Base-by-base conservation (phyloP, 2,113 vertebrate species). In the Apaloderma vittatum region DNA sequence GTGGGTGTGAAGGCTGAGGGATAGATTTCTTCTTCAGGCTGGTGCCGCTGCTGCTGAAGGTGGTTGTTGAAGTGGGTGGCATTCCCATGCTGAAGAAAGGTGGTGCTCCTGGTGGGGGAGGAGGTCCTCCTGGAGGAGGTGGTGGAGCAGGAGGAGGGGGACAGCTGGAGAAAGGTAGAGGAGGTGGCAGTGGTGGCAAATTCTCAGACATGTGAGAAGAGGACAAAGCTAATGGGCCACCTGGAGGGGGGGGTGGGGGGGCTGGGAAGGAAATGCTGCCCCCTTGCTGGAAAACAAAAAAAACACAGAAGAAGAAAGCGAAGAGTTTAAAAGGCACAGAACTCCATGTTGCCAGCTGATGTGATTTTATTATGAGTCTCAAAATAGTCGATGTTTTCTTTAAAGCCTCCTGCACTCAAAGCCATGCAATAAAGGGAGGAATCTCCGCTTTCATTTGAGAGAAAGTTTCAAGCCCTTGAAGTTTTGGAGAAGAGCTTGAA, bases 1-100 rank as follows among this genome's bases (percentile, higher is more conserved):
- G 98, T 0, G 99, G 99, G 76, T 99, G 99, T 34, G 99, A 99
- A 32, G 99, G 99, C 96, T 99, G 99, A 0, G 99, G 99, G 81
- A 99, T 98, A 76, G 98, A 98, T 94, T 99, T 99, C 93, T 98
- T 99, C 97, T 98, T 99, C 97, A 98, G 96, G 54, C 93, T 99
- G 55, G 67, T 92, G 20, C 96, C 92, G 11, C 92, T 95, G 78
- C 79, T 98, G 93, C 98, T 97, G 23, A 98, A 98, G 21, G 91
- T 95, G 30, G 98, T 95, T 6, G 98, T 94, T 10, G 98, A 98
- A 67, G 99, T 96, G 3, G 98, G 98, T 40, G 98, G 98, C 46
- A 97, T 84, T 30, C 98, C 98, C 77, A 97, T 82, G 70, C 73
- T 95, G 68, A 99, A 99, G 82, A 99, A 98, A 24, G 99, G 99